These are phyloP conservation scores for Dimorphilus gyrociliatus DNA, from an alignment of 2,888 invertebrate genomes.

Conservation along the genomic window DNA sequence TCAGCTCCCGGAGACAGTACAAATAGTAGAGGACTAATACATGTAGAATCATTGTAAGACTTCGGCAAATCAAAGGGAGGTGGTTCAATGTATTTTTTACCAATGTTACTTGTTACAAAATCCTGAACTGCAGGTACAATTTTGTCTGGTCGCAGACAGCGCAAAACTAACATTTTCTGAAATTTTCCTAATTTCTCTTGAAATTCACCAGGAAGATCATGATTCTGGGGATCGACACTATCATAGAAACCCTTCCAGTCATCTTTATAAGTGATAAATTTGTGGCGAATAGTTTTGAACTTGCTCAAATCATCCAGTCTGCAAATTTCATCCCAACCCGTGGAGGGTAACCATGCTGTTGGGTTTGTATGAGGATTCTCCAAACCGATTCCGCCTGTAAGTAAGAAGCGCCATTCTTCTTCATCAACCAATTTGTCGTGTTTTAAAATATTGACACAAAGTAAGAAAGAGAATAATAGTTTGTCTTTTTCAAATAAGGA, in stretches of 20 bases:
- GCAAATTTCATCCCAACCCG: constrained; percentile 47
- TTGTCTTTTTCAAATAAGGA: constrained; percentile 41
- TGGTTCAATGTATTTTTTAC: constrained; percentile 38
- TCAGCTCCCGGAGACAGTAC: constrained; percentile 40
- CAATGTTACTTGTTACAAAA: constrained; percentile 37
- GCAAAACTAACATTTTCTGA: constrained; percentile 35
- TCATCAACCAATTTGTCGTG: constrained; percentile 39
- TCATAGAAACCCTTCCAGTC: constrained; percentile 51
- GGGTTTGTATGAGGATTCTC: constrained; percentile 62
- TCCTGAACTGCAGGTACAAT: constrained; percentile 36
- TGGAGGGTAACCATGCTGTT: constrained; percentile 58
- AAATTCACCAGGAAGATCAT: constrained; percentile 34
- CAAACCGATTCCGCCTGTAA: constrained; percentile 67
- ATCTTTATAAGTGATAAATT: constrained; percentile 30
- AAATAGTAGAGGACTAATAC: constrained; percentile 37
- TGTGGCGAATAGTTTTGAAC: constrained; percentile 32
- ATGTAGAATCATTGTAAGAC: constrained; percentile 36
- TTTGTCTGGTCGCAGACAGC: constrained; percentile 40
- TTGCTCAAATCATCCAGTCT: constrained; percentile 29
- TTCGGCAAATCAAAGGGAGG: constrained; percentile 40
- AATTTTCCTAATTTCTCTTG: constrained; percentile 27
- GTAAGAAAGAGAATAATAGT: constrained; percentile 39
- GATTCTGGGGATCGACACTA: constrained; percentile 38
- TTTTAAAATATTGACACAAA: constrained; percentile 38
- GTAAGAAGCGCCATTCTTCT: constrained; percentile 63